These are phyloP conservation scores for Epistrophe eligans DNA, from an alignment of 2,888 invertebrate genomes.

Conservation along the genomic window DNA sequence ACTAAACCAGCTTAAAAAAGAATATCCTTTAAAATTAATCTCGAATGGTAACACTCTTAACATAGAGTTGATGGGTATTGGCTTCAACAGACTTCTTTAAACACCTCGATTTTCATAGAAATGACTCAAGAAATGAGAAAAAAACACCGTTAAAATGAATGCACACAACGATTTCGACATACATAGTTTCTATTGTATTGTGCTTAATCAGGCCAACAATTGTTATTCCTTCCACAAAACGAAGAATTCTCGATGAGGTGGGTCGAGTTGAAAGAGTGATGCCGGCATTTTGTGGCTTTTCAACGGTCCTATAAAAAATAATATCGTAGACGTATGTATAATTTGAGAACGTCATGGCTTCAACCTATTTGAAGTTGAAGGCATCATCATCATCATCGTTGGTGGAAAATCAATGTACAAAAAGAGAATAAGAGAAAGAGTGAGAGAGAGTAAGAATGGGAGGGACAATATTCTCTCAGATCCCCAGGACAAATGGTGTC, in stretches of 20 bases:
- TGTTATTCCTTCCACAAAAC: slow-evolving; percentile 14
- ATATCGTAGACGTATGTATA: slow-evolving; percentile 43
- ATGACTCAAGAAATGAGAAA: not conserved
- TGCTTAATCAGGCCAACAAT: slow-evolving; percentile 47
- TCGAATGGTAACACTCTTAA: not conserved
- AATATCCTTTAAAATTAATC: not conserved
- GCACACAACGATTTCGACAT: slow-evolving; percentile 37
- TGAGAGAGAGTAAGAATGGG: not conserved
- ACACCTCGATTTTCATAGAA: slow-evolving; percentile 1
- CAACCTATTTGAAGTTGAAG: slow-evolving; percentile 51
- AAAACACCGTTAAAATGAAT: slow-evolving; percentile 30
- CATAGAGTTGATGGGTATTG: not conserved
- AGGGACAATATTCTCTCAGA: not conserved
- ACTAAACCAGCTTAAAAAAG: not conserved
- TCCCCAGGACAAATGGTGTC: slow-evolving; percentile 30
- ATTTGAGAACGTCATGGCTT: slow-evolving; percentile 58
- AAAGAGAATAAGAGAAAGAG: not conserved
- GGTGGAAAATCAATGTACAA: slow-evolving; percentile 24
- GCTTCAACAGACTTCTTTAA: not conserved
- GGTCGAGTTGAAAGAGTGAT: slow-evolving; percentile 15
- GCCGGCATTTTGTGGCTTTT: slow-evolving; percentile 58
- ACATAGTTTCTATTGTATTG: slow-evolving; percentile 22
- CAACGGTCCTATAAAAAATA: slow-evolving; percentile 36
- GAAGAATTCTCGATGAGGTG: not conserved
- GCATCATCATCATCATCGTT: slow-evolving; percentile 29